Base-by-base conservation (phyloP, 1,140 invertebrate species). In the Drosophila prosaltans region DNA sequence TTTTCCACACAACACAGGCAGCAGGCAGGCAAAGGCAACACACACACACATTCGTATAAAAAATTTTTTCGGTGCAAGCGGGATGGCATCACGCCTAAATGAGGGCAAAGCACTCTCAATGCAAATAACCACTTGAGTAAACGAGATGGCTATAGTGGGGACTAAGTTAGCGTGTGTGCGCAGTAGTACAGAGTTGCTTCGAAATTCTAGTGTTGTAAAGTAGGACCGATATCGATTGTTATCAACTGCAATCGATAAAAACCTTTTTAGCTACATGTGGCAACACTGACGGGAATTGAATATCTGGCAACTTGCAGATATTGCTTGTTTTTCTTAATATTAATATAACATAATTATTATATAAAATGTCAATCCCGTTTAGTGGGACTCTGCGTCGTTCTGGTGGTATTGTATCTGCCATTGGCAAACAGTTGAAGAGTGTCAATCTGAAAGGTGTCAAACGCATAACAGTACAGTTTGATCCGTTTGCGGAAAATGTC, bases 371-470 rank as follows among this genome's bases (percentile, higher is more conserved):
- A 63, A 94, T 97, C 82, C 94, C 94, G 55, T 95, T 94, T 78
- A 95, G 94, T 92, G 96, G 96, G 67, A 93, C 94, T 16, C 83
- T 95, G 39, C 92, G 91, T 61, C 94, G 94, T 64, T 95, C 95
- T 0, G 93, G 91, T 16, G 96, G 96, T 41, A 65, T 96, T 26
- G 92, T 95, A 39, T 94, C 94, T 80, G 95, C 95, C 45, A 95
- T 96, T 65, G 92, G 84, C 51, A 95, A 96, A 91, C 95, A 97
- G 91, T 71, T 96, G 51, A 95, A 94, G 82, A 73, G 80, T 64
- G 83, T 98, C 7, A 96, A 95, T 93, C 93, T 97, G 21, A 96
- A 96, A 92, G 96, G 96, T n/a, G 95, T 96, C 0, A 95, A 95
- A 81, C 94, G 94, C 91, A 94, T 98, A 66, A 94, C 94, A 11